phyloP scores from a whole-genome alignment of 2,888 invertebrate species.

The Listrodromus nycthemerus region DNA sequence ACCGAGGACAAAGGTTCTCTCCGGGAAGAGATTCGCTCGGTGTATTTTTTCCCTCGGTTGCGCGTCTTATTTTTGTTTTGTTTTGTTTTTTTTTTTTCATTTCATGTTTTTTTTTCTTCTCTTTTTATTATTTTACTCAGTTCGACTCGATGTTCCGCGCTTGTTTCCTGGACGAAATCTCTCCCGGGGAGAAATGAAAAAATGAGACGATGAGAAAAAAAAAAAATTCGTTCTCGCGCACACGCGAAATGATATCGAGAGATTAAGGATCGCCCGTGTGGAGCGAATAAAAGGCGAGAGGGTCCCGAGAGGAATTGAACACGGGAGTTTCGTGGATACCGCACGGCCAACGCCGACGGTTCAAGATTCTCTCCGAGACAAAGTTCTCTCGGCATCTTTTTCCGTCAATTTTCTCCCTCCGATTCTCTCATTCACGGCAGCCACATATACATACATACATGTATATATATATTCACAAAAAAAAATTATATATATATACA shows the following conservation, averaged over 20 bases:
- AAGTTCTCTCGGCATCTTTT: constrained; percentile 42
- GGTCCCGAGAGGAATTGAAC: constrained; percentile 22
- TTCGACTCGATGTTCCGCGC: constrained; percentile 35
- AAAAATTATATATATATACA: neutral
- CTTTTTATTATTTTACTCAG: neutral
- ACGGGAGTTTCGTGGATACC: constrained; percentile 24
- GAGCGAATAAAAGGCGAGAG: constrained; percentile 44
- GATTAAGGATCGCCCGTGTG: constrained; percentile 55
- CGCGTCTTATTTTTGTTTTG: constrained; percentile 3
- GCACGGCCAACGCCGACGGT: constrained; percentile 25
- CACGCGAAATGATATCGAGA: constrained; percentile 63
- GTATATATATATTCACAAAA: neutral
- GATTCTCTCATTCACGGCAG: constrained; percentile 10
- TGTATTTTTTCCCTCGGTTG: constrained; percentile 31
- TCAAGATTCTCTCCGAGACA: constrained; percentile 55
- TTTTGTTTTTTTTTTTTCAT: neutral
- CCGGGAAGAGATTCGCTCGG: constrained; percentile 24
- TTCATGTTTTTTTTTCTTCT: constrained; percentile 1
- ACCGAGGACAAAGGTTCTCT: constrained; percentile 60
- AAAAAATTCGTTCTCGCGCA: constrained; percentile 50
- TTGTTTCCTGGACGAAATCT: constrained; percentile 40
- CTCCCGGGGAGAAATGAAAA: constrained; percentile 29
- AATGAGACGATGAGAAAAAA: neutral
- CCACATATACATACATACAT: neutral
- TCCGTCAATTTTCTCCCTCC: constrained; percentile 17